Base-by-base conservation (phyloP, 2,113 vertebrate genomes). In the Myiopsitta monachus region DNA sequence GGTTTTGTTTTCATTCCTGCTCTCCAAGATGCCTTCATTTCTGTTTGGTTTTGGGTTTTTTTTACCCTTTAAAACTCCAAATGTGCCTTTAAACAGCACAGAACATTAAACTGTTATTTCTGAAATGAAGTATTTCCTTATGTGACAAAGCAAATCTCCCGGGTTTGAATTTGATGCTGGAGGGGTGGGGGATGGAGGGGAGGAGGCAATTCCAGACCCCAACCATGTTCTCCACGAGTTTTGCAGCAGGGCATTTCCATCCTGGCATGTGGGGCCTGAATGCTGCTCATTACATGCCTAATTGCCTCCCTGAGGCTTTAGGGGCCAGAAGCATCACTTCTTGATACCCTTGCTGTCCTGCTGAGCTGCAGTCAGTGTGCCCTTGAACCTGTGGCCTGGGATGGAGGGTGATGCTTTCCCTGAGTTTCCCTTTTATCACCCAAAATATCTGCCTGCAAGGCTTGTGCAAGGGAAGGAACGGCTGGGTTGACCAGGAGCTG, bases 221-320 rank as follows among this genome's bases (percentile, higher is more conserved):
- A 47, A 38, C 19, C 11, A 6, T 52, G 14, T 46, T 55, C n/a
- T 33, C 49, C 49, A 27, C 6, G 16, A 24, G 6, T 70, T 82
- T 74, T 66, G 31, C 33, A 79, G 49, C 14, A 51, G 0, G 3
- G 44, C 23, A 5, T 66, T 85, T 73, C 52, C 0, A 0, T 21
- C 21, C 27, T 31, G n/a, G 31, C 31, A 59, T n/a, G 24, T 47
- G 26, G 1, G 18, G 30, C 61, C 18, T n/a, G 41, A 57, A 11
- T 10, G 36, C 4, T 0, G 1, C 52, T 81, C 4, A 1, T 43
- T 7, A 14, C 4, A n/a, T 73, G 52, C 31, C 64, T 92, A n/a
- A 43, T 64, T 59, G 33, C 43, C 23, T 44, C 49, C 15, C 49
- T 49, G 44, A 33, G 49, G 75, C 68, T 77, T 44, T 23, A 23